These are phyloP conservation scores for Lasioglossum calceatum DNA, from an alignment of 2,888 invertebrate genomes.

Conservation along the genomic window DNA sequence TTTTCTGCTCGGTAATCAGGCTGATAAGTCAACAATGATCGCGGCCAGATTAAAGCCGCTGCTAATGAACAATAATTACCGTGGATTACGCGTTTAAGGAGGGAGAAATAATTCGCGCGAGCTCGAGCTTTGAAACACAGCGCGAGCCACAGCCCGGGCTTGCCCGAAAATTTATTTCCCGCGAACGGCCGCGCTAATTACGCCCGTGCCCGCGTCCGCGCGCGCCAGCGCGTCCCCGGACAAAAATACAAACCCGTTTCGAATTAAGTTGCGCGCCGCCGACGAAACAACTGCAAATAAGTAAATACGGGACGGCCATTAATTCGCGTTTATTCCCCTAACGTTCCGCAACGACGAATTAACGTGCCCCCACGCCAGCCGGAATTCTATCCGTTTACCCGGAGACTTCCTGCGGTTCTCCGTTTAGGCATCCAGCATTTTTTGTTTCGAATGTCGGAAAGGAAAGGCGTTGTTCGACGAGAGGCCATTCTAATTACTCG, in stretches of 20 bases:
- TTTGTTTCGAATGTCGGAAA: background rate
- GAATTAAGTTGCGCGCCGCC: constrained; percentile 47
- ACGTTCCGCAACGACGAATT: constrained; percentile 33
- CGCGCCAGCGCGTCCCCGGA: background rate
- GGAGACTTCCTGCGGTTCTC: background rate
- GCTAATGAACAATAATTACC: constrained; percentile 56
- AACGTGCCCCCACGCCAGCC: background rate
- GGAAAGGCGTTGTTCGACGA: background rate
- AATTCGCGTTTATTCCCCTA: constrained; percentile 40
- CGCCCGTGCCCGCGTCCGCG: background rate
- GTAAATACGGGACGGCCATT: constrained; percentile 56
- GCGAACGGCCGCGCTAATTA: constrained; percentile 31
- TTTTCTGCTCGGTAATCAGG: constrained; percentile 54
- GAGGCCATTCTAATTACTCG: background rate
- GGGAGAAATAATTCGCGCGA: constrained; percentile 25
- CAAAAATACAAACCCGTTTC: constrained; percentile 44
- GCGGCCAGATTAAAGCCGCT: constrained; percentile 31
- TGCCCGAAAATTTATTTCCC: constrained; percentile 37
- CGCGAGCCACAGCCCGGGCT: background rate
- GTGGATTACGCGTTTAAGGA: constrained; percentile 34
- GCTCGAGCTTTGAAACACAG: constrained; percentile 12
- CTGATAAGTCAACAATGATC: constrained; percentile 57
- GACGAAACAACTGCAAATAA: constrained; percentile 45
- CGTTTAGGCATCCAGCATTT: background rate
- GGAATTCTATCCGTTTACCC: background rate